Evolutionary conservation across 2,113 vertebrate species (phyloP), one percentile per base, ranked within the genome.

Genomic region (Numenius arquata): DNA sequence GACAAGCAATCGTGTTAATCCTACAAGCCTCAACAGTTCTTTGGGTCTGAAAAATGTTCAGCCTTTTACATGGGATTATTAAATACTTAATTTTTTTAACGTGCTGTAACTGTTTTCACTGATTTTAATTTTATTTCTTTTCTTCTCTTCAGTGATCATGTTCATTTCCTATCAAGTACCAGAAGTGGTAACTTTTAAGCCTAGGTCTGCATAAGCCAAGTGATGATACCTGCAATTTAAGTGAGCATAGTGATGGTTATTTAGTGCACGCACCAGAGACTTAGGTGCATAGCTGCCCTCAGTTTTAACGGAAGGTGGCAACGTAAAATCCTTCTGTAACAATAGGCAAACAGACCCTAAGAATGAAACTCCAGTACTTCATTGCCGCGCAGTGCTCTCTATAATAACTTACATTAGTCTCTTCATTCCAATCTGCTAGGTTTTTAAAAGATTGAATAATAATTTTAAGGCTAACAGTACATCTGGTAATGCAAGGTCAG

Each of bases 1-100:
- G 83, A 59, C 73, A 83, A 73, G 90, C 47, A 82, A 68, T 75
- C 3, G 3, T 79, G 58, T 74, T 95, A 87, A 96, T 94, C 59
- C 80, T 82, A 30, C 77, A 92, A 76, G 79, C 48, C 77, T 85
- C 61, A 85, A 86, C 61, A 90, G 40, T 72, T 62, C 80, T 93
- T 90, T 45, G 56, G 27, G 71, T 67, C 30, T 95, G 70, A 89
- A 91, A 94, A 94, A 94, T 75, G 61, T 90, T 89, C 68, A 78
- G 34, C 27, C 47, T 80, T 71, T 90, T 50, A 67, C 52, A 70
- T 2, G 1, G 65, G 36, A 50, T 88, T 94, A 72, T 95, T 83
- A 43, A 76, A 87, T 89, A 23, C 9, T 50, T 58, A 16, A 19
- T 29, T 55, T 83, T 79, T 89, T 85, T 50, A 55, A 71, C 32